phyloP scores from a whole-genome alignment of 2,888 invertebrate genomes.

The Antitype chi region DNA sequence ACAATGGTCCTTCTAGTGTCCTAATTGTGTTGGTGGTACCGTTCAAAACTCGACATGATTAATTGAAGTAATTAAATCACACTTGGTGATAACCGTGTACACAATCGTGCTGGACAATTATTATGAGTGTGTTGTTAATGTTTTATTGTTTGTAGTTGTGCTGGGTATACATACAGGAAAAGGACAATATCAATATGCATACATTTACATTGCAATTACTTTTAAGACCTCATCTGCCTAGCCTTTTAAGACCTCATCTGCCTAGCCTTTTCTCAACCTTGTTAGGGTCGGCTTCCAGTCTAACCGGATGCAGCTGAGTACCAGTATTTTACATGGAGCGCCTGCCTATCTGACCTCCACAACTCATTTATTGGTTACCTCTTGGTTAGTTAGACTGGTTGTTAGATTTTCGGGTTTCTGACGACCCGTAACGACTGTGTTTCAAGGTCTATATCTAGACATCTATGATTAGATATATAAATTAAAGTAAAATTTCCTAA shows the following conservation, averaged over 20 bases:
- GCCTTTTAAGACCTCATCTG: not conserved
- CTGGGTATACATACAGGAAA: slow-evolving; percentile 1
- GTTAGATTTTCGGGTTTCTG: too few species aligned
- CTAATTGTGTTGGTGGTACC: not conserved
- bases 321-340: too few species aligned
- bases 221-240: not conserved
- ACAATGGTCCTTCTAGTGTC: slow-evolving; percentile 14
- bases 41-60: slow-evolving; percentile 47
- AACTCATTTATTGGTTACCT: too few species aligned
- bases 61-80: slow-evolving; percentile 61
- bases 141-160: slow-evolving; percentile 1
- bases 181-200: slow-evolving; percentile 4
- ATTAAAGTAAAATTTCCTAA: not conserved
- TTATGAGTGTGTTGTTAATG: slow-evolving; percentile 33
- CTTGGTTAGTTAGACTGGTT: too few species aligned
- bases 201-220: slow-evolving; percentile 25
- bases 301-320: too few species aligned
- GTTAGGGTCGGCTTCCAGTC: too few species aligned
- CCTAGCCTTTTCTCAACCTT: too few species aligned
- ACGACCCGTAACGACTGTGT: too few species aligned
- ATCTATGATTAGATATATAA: not conserved
- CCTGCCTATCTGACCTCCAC: too few species aligned
- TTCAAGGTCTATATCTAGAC: not conserved
- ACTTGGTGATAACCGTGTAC: slow-evolving; percentile 39
- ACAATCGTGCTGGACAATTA: slow-evolving; percentile 46